phyloP scores from a whole-genome alignment of 1,140 invertebrate species.

The Ridgeia piscesae region DNA sequence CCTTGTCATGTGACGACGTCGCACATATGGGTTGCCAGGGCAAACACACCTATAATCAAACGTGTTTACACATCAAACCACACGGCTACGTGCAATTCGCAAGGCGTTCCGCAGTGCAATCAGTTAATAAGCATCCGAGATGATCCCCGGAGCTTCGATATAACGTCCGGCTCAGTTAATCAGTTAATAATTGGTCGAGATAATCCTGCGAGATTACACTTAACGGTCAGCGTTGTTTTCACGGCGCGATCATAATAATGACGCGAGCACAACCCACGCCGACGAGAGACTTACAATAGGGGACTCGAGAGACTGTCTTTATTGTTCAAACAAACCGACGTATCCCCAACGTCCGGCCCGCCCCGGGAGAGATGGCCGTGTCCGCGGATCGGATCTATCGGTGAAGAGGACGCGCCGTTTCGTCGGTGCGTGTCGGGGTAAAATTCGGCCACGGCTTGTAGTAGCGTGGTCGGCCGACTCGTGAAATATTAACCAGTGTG shows the following conservation, averaged over 20 bases:
- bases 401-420: not conserved
- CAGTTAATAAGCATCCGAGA: not conserved
- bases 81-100: not conserved
- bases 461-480: not conserved
- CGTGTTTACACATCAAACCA: not conserved
- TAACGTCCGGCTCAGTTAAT: not conserved
- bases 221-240: not conserved
- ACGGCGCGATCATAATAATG: not conserved
- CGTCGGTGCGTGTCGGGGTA: not conserved
- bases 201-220: not conserved
- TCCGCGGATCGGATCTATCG: not conserved
- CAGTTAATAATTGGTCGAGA: conserved; percentile 1
- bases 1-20: not conserved
- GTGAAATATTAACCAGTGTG: not conserved
- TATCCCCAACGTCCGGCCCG: not conserved
- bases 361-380: not conserved
- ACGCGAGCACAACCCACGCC: not conserved
- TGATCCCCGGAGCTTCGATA: not conserved
- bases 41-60: not conserved
- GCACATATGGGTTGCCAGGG: not conserved
- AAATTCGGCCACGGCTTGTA: not conserved
- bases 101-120: not conserved
- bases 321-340: not conserved
- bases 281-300: not conserved
- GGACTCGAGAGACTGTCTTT: not conserved